Base-by-base conservation (phyloP, 2,888 invertebrate genomes). In the Rotaria macrura region DNA sequence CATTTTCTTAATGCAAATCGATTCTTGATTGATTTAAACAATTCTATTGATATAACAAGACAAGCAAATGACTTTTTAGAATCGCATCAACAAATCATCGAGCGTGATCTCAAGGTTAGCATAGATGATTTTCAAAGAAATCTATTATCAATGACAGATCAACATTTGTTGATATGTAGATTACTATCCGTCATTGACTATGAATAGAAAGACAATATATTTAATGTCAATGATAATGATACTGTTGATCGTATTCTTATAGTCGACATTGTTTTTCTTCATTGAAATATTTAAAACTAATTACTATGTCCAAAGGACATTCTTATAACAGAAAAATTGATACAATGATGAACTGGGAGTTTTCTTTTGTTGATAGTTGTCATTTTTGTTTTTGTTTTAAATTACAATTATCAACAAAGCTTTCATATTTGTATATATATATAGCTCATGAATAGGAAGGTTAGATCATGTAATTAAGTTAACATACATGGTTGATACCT, bases 1-100 rank as follows among this genome's bases (percentile, higher is more conserved):
- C 1, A 34, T 25, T 79, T 79, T 79, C n/a, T 79, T 14, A 43
- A 43, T 79, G 9, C 79, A 10, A 43, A 43, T 43, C 7, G 79
- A 40, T 43, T n/a, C n/a, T n/a, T 79, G 14, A 43, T 43, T n/a
- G 79, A 79, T 79, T 79, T 43, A 40, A 65, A 34, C 38, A 65
- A 65, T 65, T 7, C 17, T 14, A 34, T 65, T 34, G 65, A 65
- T 65, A 17, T 34, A 65, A 65, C 34, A 3, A 43, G 14, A 79
- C 79, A 79, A 79, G 12, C 79, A n/a, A 79, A 43, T n/a, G 79
- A 79, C 43, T 79, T 79, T n/a, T 79, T 79, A 79, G 79, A 79
- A 43, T 43, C 43, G 10, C 79, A 79, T 43, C 79, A 79, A 79
- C 79, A 43, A n/a, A 43, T 79, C n/a, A 43, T 79, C n/a, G 79